phyloP scores from a whole-genome alignment of 2,113 vertebrate species.

The Patagioenas fasciata region DNA sequence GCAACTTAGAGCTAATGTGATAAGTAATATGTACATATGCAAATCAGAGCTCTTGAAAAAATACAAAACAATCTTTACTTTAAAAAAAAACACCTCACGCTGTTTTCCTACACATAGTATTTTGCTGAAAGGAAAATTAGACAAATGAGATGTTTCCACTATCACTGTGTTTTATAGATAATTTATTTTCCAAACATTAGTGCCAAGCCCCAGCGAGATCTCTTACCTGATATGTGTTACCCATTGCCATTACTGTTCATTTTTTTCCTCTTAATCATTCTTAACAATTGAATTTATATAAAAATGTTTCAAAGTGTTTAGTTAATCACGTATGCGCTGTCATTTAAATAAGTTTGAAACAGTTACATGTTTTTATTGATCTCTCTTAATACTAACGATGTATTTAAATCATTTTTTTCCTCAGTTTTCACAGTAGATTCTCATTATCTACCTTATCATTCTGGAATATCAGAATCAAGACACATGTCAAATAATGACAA shows the following conservation, averaged over 20 bases:
- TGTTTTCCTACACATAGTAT: background rate
- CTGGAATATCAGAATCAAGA: background rate
- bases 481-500: background rate
- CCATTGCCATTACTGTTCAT: background rate
- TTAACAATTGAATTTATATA: background rate
- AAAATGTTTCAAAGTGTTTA: background rate
- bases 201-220: background rate
- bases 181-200: background rate
- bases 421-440: background rate
- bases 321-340: background rate
- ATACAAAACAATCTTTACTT: background rate
- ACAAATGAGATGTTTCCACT: background rate
- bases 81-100: background rate
- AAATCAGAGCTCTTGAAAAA: slow-evolving; percentile 21
- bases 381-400: background rate
- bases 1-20: background rate
- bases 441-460: background rate
- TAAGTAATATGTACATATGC: background rate
- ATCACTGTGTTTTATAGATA: slow-evolving; percentile 4
- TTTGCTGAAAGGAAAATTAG: slow-evolving; percentile 17
- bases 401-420: background rate
- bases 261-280: background rate
- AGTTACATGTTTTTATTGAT: background rate
- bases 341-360: background rate
- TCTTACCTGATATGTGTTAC: background rate